Base-by-base conservation (phyloP, 2,888 invertebrate species). In the Crocallis elinguaria region DNA sequence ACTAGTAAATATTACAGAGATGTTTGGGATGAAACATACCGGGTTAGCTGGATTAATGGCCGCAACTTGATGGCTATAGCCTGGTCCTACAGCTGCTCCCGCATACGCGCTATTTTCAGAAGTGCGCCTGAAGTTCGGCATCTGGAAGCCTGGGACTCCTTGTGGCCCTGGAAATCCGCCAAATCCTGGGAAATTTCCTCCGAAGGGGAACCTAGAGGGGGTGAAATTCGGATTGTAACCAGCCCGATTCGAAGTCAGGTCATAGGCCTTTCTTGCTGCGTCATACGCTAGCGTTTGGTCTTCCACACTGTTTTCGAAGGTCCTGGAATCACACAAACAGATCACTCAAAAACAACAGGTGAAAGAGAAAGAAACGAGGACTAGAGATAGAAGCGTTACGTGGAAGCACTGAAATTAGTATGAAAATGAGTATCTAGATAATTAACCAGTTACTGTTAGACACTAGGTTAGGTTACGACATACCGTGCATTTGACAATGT, bases 41-140 rank as follows among this genome's bases (percentile, higher is more conserved):
- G 93, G 91, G 79, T 94, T 94, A 59, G 82, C 80, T 0, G 95
- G 95, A 64, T 76, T 92, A 21, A 95, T 92, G 5, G 80, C 80
- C 16, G 94, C 94, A 0, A 92, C 79, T 67, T 95, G 95, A 42
- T 91, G 91, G 11, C 81, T 77, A 53, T 86, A 93, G 13, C 83
- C 88, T 0, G 94, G 92, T 16, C 93, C 93, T 37, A 92, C 80
- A 0, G 88, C 82, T 0, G 92, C 93, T 29, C 91, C 79, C 0
- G 95, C 93, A 33, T 78, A 86, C 0, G 94, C 94, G 19, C 74
- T 72, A 57, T 84, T 77, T 3, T 19, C 46, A 29, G 37, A 8
- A 25, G 9, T 1, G 2, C 23, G 39, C 56, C 77, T 49, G n/a
- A 52, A 71, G 45, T 65, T 57, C 13, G 62, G 58, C 71, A 72